Evolutionary conservation across 2,113 vertebrate species (phyloP).

Genomic region (Stigmatopora nigra): DNA sequence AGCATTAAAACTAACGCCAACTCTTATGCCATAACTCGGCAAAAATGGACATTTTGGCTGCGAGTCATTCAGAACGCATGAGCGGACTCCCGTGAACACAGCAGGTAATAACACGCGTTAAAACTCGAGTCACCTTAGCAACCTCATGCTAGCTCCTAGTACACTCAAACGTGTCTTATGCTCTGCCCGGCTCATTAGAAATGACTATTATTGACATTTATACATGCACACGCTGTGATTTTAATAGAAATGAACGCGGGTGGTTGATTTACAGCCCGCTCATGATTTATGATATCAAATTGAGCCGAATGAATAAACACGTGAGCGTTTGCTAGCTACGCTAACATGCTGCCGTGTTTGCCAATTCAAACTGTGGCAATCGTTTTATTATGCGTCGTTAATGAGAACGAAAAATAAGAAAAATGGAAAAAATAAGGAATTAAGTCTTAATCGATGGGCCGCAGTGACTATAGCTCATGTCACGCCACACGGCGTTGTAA

Average conservation of each 20-base stretch:
- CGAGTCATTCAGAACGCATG: not conserved
- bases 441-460: not conserved
- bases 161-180: not conserved
- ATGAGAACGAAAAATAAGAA: not conserved
- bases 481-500: not conserved
- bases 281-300: not conserved
- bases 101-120: not conserved
- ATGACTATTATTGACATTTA: not conserved
- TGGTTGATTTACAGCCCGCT: not conserved
- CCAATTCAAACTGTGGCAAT: not conserved
- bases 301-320: not conserved
- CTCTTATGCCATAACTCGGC: not conserved
- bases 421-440: no score
- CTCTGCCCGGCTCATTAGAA: not conserved
- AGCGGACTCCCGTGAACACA: not conserved
- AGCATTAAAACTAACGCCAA: not conserved
- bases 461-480: not conserved
- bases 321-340: not conserved
- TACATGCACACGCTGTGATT: not conserved
- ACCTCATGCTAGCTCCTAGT: not conserved
- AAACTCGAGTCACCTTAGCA: not conserved
- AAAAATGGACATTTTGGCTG: not conserved
- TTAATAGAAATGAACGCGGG: not conserved
- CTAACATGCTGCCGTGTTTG: not conserved
- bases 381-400: not conserved